Evolutionary conservation across 2,888 invertebrate species (phyloP).

Genomic region (Oithona nana): DNA sequence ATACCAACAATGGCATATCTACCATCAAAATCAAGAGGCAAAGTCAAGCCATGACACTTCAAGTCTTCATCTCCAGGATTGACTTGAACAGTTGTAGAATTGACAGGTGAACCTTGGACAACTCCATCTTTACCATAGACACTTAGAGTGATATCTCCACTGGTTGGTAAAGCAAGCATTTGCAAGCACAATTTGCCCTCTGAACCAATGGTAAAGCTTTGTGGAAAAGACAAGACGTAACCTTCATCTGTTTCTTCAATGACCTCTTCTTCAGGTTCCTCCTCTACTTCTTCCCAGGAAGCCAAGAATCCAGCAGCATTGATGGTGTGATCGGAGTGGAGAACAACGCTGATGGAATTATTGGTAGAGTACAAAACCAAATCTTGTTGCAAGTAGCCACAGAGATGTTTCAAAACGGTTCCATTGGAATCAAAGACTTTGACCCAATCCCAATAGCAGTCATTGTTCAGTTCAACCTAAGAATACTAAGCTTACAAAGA

Average conservation of each 20-base stretch:
- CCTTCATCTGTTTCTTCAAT: neutral
- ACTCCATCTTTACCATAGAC: neutral
- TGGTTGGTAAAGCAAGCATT: neutral
- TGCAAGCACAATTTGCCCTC: conserved; percentile 5
- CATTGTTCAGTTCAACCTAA: conserved; percentile 1
- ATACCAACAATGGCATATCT: neutral
- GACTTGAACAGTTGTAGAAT: neutral
- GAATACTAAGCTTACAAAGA: neutral
- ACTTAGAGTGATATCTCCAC: neutral
- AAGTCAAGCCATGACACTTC: neutral
- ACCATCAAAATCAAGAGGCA: neutral
- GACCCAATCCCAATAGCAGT: conserved; percentile 13
- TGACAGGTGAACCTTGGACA: neutral
- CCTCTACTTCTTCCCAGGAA: conserved; percentile 4
- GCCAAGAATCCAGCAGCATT: conserved; percentile 7
- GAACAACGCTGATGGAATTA: neutral
- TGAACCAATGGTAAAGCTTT: neutral
- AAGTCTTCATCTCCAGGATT: neutral
- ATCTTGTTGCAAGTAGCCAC: conserved; percentile 11
- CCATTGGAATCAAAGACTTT: conserved; percentile 7
- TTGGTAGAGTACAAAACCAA: neutral
- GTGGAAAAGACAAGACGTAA: conserved; percentile 3
- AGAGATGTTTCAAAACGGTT: neutral
- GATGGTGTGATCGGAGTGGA: neutral
- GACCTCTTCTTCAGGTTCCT: neutral